Evolutionary conservation across 2,888 invertebrate genomes (phyloP).

Genomic region (Alsophila aescularia): DNA sequence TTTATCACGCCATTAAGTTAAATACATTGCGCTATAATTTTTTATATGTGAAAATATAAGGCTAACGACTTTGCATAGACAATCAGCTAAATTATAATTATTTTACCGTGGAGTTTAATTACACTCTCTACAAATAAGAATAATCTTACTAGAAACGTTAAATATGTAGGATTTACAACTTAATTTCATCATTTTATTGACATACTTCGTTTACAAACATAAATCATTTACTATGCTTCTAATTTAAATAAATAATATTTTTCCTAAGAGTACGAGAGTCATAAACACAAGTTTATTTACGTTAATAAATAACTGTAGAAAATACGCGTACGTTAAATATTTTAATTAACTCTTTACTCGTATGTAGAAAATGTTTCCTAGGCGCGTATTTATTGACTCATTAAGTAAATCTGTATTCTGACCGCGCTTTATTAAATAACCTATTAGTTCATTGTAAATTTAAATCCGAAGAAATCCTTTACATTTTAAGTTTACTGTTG

Average conservation of each 20-base stretch:
- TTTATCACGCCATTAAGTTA: background rate
- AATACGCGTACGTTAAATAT: slow-evolving; percentile 6
- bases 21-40: background rate
- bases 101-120: too few relatives aligned
- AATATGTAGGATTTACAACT: background rate
- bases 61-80: slow-evolving; percentile 1
- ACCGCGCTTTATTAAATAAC: slow-evolving; percentile 2
- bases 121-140: too few relatives aligned
- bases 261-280: background rate
- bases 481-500: background rate
- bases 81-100: background rate
- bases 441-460: slow-evolving; percentile 6
- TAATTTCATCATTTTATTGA: background rate
- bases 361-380: background rate
- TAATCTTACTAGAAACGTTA: too few relatives aligned
- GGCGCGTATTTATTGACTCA: slow-evolving; percentile 2
- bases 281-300: slow-evolving; percentile 1
- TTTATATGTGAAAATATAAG: slow-evolving; percentile 7
- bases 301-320: slow-evolving; percentile 5
- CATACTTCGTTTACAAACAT: background rate
- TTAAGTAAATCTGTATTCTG: slow-evolving; percentile 11
- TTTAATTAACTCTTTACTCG: slow-evolving; percentile 5
- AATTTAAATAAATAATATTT: background rate
- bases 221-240: background rate
- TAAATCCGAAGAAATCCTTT: background rate